phyloP scores from a whole-genome alignment of 2,797 vertebrate genomes.

The Coracias cyanogaster region DNA sequence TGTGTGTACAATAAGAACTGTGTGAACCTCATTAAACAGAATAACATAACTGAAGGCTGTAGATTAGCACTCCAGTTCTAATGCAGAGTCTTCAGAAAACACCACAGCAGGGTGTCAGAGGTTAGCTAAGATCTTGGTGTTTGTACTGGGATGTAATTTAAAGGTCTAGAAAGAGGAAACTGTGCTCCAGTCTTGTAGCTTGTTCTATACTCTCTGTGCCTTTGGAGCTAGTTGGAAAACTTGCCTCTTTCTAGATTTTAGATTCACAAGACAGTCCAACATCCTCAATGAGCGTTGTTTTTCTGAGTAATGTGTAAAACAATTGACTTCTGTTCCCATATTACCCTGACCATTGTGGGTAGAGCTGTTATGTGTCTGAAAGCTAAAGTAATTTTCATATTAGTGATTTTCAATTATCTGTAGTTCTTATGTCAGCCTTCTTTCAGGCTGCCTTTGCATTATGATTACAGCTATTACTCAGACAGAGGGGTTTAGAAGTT shows the following conservation, averaged over 20 bases:
- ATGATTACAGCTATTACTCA: not conserved
- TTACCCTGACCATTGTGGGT: not conserved
- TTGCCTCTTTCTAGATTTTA: not conserved
- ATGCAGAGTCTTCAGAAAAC: not conserved
- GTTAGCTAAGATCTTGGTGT: not conserved
- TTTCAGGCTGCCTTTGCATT: not conserved
- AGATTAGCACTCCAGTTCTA: not conserved
- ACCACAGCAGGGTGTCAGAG: not conserved
- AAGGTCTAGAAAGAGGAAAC: not conserved
- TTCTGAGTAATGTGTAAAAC: not conserved
- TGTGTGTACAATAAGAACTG: not conserved
- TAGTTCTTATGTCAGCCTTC: not conserved
- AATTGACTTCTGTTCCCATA: not conserved
- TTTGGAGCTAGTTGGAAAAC: not conserved
- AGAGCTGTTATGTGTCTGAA: not conserved
- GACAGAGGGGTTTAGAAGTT: not conserved
- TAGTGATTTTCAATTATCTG: not conserved
- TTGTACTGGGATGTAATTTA: not conserved
- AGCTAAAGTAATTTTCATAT: not conserved
- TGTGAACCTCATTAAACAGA: not conserved
- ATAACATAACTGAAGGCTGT: not conserved
- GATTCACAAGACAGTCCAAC: not conserved
- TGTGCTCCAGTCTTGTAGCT: not conserved
- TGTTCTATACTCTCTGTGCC: not conserved
- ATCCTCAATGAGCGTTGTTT: not conserved